phyloP scores from a whole-genome alignment of 2,888 invertebrate genomes.

The Ophraella communa region DNA sequence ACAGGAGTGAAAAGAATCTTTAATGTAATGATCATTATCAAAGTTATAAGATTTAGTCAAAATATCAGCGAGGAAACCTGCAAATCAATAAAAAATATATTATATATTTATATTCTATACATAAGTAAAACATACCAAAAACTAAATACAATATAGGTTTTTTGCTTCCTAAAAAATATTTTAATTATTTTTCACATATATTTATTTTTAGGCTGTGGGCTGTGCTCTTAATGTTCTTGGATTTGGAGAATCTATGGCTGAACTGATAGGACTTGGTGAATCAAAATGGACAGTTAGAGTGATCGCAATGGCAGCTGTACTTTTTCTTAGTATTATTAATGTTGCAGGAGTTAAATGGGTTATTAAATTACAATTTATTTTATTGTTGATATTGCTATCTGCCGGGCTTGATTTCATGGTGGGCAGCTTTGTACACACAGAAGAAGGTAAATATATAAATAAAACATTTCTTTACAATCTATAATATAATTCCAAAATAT shows the following conservation, averaged over 20 bases:
- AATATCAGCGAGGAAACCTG: too few species aligned
- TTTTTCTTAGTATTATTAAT: slow-evolving; percentile 88
- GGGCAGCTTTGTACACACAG: slow-evolving; percentile 84
- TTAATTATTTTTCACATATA: too few species aligned
- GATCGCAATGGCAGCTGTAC: slow-evolving; percentile 86
- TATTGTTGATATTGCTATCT: slow-evolving; percentile 83
- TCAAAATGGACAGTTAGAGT: slow-evolving; percentile 83
- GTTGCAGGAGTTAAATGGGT: slow-evolving; percentile 98
- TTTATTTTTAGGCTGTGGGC: slow-evolving; percentile 83
- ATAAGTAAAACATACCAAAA: too few species aligned
- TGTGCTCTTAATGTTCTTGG: slow-evolving; percentile 96
- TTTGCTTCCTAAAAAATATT: too few species aligned
- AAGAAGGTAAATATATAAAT: slow-evolving; percentile 65
- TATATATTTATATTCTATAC: too few species aligned
- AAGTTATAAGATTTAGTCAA: too few species aligned
- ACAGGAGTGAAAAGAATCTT: too few species aligned
- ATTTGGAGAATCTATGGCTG: slow-evolving; percentile 95
- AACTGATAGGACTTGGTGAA: slow-evolving; percentile 74
- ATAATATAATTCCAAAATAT: too few species aligned
- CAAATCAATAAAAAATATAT: too few species aligned
- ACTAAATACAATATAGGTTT: too few species aligned
- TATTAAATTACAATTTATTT: slow-evolving; percentile 89
- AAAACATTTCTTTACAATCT: too few species aligned
- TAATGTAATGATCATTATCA: too few species aligned
- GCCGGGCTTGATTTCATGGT: slow-evolving; percentile 94